Evolutionary conservation across 2,888 invertebrate genomes (phyloP).

Genomic region (Gryllus longicercus): DNA sequence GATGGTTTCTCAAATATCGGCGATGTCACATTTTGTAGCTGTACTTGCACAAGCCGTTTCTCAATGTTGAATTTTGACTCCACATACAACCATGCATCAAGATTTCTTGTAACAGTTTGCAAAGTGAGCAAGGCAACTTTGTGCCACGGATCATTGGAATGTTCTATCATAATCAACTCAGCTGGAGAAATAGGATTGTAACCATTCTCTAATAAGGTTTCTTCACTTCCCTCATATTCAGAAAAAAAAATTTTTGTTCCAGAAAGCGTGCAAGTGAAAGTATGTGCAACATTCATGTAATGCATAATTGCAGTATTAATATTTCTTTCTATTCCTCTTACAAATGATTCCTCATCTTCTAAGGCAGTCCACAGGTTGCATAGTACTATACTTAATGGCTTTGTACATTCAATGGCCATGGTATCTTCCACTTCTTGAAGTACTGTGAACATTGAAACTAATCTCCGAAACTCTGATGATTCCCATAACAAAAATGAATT

Average conservation of each 20-base stretch:
- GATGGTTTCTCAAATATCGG: not conserved
- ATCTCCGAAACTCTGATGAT: not conserved
- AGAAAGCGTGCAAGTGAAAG: conserved; percentile 19
- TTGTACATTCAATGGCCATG: not conserved
- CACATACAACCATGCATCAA: conserved; percentile 28
- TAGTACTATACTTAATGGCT: not conserved
- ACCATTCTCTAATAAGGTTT: not conserved
- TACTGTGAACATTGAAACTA: not conserved
- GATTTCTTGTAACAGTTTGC: conserved; percentile 24
- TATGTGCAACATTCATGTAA: conserved; percentile 25
- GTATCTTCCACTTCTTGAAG: not conserved
- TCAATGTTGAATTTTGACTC: conserved; percentile 24
- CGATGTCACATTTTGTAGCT: not conserved
- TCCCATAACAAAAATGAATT: not conserved
- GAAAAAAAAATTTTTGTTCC: not conserved
- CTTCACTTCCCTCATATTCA: not conserved
- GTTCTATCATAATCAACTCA: not conserved
- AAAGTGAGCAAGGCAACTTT: conserved; percentile 23
- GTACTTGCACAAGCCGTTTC: not conserved
- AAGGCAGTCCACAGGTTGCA: not conserved
- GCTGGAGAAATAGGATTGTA: not conserved
- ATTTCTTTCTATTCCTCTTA: conserved; percentile 26
- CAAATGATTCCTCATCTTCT: conserved; percentile 25
- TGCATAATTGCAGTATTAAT: conserved; percentile 19
- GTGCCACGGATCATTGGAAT: not conserved